Evolutionary conservation across 2,888 invertebrate species (phyloP).

Genomic region (Habroteleia sp.): DNA sequence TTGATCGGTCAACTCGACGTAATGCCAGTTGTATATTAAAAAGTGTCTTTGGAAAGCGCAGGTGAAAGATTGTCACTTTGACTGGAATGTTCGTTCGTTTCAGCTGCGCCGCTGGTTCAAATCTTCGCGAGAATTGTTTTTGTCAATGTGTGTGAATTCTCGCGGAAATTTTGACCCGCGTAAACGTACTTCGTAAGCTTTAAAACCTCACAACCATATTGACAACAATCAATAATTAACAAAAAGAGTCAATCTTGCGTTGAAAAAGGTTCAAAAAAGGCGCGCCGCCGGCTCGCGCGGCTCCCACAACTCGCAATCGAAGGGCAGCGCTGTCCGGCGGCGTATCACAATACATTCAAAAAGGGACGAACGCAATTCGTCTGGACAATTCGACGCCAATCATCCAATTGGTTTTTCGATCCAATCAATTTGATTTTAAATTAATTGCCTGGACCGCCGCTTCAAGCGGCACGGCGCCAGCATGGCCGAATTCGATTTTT

Average conservation of each 20-base stretch:
- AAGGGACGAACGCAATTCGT: constrained; percentile 68
- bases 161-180: constrained; percentile 35
- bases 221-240: constrained; percentile 79
- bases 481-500: constrained; percentile 21
- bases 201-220: constrained; percentile 80
- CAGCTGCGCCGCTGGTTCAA: constrained; percentile 57
- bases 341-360: constrained; percentile 77
- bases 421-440: constrained; percentile 8
- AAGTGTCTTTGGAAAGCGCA: constrained; percentile 69
- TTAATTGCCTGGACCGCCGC: not conserved
- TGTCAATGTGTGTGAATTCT: not conserved
- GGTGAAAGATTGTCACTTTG: constrained; percentile 57
- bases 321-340: constrained; percentile 69
- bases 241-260: constrained; percentile 73
- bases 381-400: constrained; percentile 45
- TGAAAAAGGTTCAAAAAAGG: constrained; percentile 75
- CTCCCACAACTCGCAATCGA: constrained; percentile 70
- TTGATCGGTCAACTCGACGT: constrained; percentile 47
- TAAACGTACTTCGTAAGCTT: constrained; percentile 72
- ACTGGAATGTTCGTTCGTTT: constrained; percentile 56
- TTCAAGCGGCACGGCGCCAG: constrained; percentile 6
- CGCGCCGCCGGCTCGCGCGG: constrained; percentile 63
- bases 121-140: constrained; percentile 20
- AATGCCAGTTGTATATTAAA: constrained; percentile 79
- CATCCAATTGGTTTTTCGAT: not conserved